phyloP scores from a whole-genome alignment of 2,797 vertebrate species.

The Acipenser ruthenus region DNA sequence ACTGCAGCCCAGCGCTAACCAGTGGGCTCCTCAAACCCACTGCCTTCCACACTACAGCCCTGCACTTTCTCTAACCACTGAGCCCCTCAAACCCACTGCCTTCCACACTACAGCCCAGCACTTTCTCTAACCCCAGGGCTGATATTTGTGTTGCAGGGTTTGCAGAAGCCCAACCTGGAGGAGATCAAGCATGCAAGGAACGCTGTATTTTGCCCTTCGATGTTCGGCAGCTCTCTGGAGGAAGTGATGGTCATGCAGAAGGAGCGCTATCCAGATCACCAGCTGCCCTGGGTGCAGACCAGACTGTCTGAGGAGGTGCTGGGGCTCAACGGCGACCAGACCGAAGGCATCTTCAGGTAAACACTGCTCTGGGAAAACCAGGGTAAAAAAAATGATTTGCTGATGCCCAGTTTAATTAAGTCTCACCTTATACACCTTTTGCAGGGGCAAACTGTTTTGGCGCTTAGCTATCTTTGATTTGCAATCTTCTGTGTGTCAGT shows the following conservation, averaged over 20 bases:
- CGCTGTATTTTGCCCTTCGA: conserved; percentile 89
- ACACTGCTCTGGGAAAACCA: neutral
- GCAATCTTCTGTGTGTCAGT: too few relatives aligned
- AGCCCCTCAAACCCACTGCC: neutral
- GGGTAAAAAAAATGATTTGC: neutral
- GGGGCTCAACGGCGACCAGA: conserved; percentile 91
- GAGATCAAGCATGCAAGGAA: conserved; percentile 86
- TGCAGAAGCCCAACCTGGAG: conserved; percentile 87
- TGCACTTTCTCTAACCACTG: too few relatives aligned
- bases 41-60: neutral
- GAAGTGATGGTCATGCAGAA: conserved; percentile 89
- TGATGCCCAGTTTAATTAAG: neutral
- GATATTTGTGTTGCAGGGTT: conserved; percentile 54
- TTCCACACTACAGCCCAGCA: neutral
- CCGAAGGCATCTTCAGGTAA: conserved; percentile 94
- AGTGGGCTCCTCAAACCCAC: neutral
- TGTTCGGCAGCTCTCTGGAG: conserved; percentile 91
- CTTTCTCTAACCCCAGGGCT: too few relatives aligned
- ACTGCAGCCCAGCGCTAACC: neutral
- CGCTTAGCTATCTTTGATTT: neutral
- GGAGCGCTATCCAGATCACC: conserved; percentile 81
- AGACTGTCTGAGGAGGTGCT: conserved; percentile 93
- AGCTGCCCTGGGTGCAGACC: conserved; percentile 94
- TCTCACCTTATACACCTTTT: neutral
- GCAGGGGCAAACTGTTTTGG: neutral